Evolutionary conservation across 2,797 vertebrate species (phyloP), one percentile per base, ranked within the genome.

Genomic region (Gouania willdenowi): DNA sequence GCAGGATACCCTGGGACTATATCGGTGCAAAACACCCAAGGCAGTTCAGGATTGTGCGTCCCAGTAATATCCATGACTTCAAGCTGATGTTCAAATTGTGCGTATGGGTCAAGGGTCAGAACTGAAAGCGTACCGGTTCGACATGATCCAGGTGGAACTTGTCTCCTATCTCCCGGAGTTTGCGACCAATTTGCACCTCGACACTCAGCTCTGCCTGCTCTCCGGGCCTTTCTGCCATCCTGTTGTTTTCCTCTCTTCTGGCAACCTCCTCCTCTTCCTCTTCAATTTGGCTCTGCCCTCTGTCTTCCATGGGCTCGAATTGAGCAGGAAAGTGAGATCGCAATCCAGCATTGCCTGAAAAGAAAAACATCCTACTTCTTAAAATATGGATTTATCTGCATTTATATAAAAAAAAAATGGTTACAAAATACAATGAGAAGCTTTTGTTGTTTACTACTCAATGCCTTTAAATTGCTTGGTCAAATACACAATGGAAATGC

Each of bases 81-180:
- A n/a, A n/a, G n/a, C n/a, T n/a, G n/a, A n/a, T n/a, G n/a, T n/a
- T n/a, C n/a, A n/a, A n/a, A n/a, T n/a, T 10, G 10, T 10, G 10
- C 10, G 10, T 10, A n/a, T 49, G 26, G 48, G 18, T 34, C 8
- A 20, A n/a, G 17, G 26, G 27, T 24, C 2, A 2, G 32, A 6
- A 24, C 14, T 1, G 20, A 48, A n/a, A 15, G 15, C 87, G 86
- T 75, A 91, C 90, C 90, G 80, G 49, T 53, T 89, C 85, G 54
- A 88, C 41, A 30, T 89, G 88, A 27, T 91, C 87, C 49, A 80
- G 77, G 31, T 91, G 81, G 76, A 91, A 90, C 72, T 83, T 82
- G 77, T 91, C 90, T 50, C 89, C 90, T 9, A 91, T 90, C 71
- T 88, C 79, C 27, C 88, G 88, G 26, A 91, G 83, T 70, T 87